These are phyloP conservation scores for Drosophila meridionalis DNA, from an alignment of 2,888 invertebrate species.

Conservation along the genomic window DNA sequence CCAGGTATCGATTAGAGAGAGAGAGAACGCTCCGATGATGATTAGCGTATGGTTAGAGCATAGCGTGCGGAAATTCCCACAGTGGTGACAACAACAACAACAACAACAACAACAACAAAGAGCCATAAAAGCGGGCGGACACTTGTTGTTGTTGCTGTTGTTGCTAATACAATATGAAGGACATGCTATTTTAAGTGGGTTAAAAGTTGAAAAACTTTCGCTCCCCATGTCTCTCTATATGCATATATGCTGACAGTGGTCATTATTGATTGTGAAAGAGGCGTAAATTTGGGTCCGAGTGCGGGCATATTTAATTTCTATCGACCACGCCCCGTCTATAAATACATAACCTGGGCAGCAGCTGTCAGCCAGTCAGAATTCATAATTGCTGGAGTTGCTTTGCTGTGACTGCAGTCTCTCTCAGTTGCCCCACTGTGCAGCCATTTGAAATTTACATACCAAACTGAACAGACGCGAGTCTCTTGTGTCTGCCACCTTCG, in stretches of 20 bases:
- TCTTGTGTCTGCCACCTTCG: conserved; percentile 10
- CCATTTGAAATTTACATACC: conserved; percentile 58
- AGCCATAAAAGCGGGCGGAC: conserved; percentile 2
- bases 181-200: conserved; percentile 81
- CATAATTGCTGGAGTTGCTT: background rate
- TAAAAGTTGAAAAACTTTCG: conserved; percentile 73
- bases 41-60: conserved; percentile 43
- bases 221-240: conserved; percentile 1
- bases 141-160: conserved; percentile 29
- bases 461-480: conserved; percentile 45
- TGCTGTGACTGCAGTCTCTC: background rate
- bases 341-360: conserved; percentile 7
- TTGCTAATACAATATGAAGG: conserved; percentile 72
- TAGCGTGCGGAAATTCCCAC: conserved; percentile 71
- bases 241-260: conserved; percentile 26
- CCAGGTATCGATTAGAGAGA: conserved; percentile 61
- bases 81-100: conserved; percentile 20
- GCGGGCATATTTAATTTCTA: conserved; percentile 46
- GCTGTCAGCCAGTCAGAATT: background rate
- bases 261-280: conserved; percentile 63
- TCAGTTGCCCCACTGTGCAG: conserved; percentile 44
- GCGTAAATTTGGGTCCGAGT: conserved; percentile 33
- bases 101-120: conserved; percentile 17
- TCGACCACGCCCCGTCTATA: conserved; percentile 18
- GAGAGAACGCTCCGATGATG: conserved; percentile 8